Evolutionary conservation across 2,113 vertebrate species (phyloP).

Genomic region (Ictalurus furcatus): DNA sequence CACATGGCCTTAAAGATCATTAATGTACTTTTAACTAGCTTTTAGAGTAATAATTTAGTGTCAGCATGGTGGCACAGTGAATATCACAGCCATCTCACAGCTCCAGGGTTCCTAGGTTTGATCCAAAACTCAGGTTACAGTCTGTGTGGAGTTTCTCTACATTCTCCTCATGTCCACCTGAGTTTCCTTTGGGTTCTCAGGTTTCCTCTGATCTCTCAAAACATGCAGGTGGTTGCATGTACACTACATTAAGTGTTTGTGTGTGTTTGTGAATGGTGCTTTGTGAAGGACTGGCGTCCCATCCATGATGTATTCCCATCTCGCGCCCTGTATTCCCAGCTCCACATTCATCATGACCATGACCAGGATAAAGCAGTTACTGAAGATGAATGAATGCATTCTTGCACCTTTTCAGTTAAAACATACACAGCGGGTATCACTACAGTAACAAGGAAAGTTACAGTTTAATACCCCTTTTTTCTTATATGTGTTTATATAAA

Average conservation of each 20-base stretch:
- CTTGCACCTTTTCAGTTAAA: not conserved
- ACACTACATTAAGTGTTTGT: not conserved
- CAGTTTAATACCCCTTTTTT: no score
- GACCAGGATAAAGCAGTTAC: not conserved
- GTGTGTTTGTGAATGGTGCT: not conserved
- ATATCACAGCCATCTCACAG: not conserved
- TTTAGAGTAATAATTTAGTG: not conserved
- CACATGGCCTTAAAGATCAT: not conserved
- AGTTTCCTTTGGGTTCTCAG: not conserved
- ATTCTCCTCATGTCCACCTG: not conserved
- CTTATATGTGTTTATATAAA: no score
- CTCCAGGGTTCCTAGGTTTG: not conserved
- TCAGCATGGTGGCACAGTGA: not conserved
- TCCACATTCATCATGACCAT: not conserved
- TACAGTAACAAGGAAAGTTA: no score
- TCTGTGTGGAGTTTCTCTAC: not conserved
- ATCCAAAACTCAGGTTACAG: not conserved
- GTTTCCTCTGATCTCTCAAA: not conserved
- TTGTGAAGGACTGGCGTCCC: not conserved
- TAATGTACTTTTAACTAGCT: not conserved
- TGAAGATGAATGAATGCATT: no score
- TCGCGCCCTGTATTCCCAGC: not conserved
- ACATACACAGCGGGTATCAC: no score
- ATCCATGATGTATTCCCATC: not conserved
- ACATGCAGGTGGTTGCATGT: not conserved